Evolutionary conservation across 2,797 vertebrate species (phyloP), one percentile per base, ranked within the genome.

Genomic region (Spea hammondii): DNA sequence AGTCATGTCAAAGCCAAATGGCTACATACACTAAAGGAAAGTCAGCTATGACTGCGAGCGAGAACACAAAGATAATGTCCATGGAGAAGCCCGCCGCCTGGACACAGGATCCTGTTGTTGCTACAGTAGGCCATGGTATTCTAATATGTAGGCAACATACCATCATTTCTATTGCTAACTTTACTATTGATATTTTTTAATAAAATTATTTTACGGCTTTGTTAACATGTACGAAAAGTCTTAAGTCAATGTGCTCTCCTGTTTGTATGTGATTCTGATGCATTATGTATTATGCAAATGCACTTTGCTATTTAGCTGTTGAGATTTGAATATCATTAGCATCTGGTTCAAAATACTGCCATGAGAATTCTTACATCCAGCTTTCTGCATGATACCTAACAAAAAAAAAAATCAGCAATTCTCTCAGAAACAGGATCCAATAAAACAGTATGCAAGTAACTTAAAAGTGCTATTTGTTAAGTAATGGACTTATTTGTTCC

Each of bases 251-350:
- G n/a, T 48, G 44, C 72, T 62, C 53, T 59, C 32, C 60, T 73
- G 59, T 73, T 64, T 82, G 64, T 70, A 77, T 81, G 62, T 47
- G 74, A 76, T 80, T 77, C 72, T 69, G 79, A 82, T 82, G 57
- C 79, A 82, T 82, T 77, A 77, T 82, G 75, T 82, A 82, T 82
- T 82, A 77, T 82, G 75, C 70, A 73, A 82, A 77, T 77, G 62
- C 17, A n/a, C 66, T 54, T 55, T 69, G 70, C 77, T 77, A 82
- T 82, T 65, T 77, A 60, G 79, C 79, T 75, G 51, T 71, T 53
- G 79, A 82, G 79, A 70, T 82, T 82, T 70, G 67, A 64, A 70
- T 77, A 66, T 65, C 75, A 77, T 82, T 82, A 82, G 75, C 65
- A 77, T 82, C 79, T 82, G 75, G 79, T 77, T 77, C 79, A 64